Evolutionary conservation across 2,113 vertebrate species (phyloP), one percentile per base, ranked within the genome.

Genomic region (Potamarius usumacintae): DNA sequence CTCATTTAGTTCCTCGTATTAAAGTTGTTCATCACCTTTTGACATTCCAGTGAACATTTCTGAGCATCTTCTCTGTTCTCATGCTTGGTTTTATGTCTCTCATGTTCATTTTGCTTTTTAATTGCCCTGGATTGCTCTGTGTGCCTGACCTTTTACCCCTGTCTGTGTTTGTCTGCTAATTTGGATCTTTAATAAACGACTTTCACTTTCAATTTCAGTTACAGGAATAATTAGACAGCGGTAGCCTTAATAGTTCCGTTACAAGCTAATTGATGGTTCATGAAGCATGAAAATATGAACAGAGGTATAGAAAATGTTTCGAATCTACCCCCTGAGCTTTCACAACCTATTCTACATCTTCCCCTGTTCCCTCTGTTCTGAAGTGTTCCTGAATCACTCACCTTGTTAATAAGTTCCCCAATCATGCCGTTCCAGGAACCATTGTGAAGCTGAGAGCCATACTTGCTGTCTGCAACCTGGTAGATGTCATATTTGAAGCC

Each of bases 401-500:
- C 98, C 97, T 99, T 99, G 92, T 98, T 99, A 91, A 99, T 99
- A 85, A 99, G 97, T 81, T 99, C 98, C 9, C 98, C 98, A 9
- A 99, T 99, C 98, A 99, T 99, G 50, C 98, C 98, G 50, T 97
- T 98, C 98, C 98, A 99, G 1, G 98, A 97, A 79, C 98, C 97
- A 85, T 99, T 99, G 65, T 96, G 94, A 71, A 99, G 97, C 88
- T 96, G 97, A 48, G 97, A 96, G 90, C 98, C 98, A 0, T 99
- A 99, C 89, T 97, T 99, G 90, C 97, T 97, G 90, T 99, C 98
- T 0, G 96, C 94, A 79, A 97, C 97, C 95, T 99, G 98, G 89
- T 99, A 99, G 84, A 99, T 97, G 78, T 99, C 98, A 30, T 99
- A 99, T 91, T 99, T 99, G 94, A 99, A 99, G 82, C 98, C 98